Base-by-base conservation (phyloP, 2,888 invertebrate genomes). In the Aspidiotus rigidus region DNA sequence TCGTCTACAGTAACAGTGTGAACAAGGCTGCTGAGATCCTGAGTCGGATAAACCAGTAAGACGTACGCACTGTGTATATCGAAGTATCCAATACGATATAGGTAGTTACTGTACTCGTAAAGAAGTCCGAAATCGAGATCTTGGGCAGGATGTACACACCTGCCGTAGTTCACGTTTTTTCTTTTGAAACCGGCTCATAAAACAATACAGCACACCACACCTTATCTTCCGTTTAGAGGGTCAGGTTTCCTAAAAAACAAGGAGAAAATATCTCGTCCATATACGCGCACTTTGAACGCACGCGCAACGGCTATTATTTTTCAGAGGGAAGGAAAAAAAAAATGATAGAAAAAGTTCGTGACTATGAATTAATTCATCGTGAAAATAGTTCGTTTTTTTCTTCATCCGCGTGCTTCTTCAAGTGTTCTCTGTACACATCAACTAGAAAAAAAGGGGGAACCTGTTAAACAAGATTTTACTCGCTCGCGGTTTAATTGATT, bases 191-290 rank as follows among this genome's bases (percentile, higher is more conserved):
- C 66, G 66, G 66, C 66, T 66, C 66, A 66, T 66, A 66, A 66
- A 66, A 66, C 66, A 66, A 66, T 66, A 66, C 56, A 41, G 66
- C 57, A 66, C 64, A 55, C 66, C 66, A 66, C 66, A 66, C 66
- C 66, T 66, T 66, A 66, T 57, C 66, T 57, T 66, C 66, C 66
- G 66, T 57, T 66, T 66, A 66, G 55, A 28, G 66, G 66, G 56
- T 66, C 66, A 66, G 57, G 57, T 66, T 66, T 66, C 66, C 57
- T 66, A 57, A 66, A 63, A 63, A 11, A n/a, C 10, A 49, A 49
- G n/a, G n/a, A 59, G 13, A 59, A 59, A 28, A 28, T 28, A 28
- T 28, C 28, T 28, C 28, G 28, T 28, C 28, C 28, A 28, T 28
- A 28, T 28, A 28, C 28, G 55, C 57, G 57, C 55, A 66, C 66